Conservation (phyloP, 2,888 invertebrate genomes). For the Dynastes maya region DNA sequence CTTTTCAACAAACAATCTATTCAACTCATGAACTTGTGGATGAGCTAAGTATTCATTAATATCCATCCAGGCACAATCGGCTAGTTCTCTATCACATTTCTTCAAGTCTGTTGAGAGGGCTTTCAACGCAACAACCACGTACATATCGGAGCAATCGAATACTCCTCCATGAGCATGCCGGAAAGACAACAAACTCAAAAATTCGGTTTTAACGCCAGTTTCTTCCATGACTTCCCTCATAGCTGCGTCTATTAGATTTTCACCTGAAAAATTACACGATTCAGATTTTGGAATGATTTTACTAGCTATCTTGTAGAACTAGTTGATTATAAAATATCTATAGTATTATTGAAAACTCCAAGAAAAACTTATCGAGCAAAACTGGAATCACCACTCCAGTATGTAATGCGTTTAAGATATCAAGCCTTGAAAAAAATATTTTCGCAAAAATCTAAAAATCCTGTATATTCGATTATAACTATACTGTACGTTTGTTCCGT, state of each 20-base stretch:
- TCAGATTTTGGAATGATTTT: not conserved
- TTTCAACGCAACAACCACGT: slow-evolving; percentile 82
- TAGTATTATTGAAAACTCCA: too few species aligned
- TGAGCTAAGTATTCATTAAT: slow-evolving; percentile 81
- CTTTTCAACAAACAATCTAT: slow-evolving; percentile 78
- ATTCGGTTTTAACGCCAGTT: slow-evolving; percentile 86
- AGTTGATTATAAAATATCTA: too few species aligned
- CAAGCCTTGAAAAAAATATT: too few species aligned
- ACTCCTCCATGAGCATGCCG: slow-evolving; percentile 84
- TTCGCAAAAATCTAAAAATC: too few species aligned
- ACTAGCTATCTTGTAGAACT: too few species aligned
- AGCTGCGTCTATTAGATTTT: slow-evolving; percentile 87
- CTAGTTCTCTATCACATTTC: slow-evolving; percentile 85
- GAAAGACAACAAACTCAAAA: slow-evolving; percentile 83
- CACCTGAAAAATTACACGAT: slow-evolving; percentile 73
- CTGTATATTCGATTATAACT: too few species aligned
- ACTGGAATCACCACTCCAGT: too few species aligned
- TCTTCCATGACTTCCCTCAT: slow-evolving; percentile 92
- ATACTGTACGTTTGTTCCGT: too few species aligned
- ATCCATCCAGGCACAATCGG: slow-evolving; percentile 87
- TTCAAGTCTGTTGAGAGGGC: slow-evolving; percentile 77
- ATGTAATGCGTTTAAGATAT: too few species aligned
- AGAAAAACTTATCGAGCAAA: too few species aligned
- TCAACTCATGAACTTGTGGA: slow-evolving; percentile 82
- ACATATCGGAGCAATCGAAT: slow-evolving; percentile 91